phyloP scores from a whole-genome alignment of 2,797 vertebrate species.

The Oophaga sylvatica region DNA sequence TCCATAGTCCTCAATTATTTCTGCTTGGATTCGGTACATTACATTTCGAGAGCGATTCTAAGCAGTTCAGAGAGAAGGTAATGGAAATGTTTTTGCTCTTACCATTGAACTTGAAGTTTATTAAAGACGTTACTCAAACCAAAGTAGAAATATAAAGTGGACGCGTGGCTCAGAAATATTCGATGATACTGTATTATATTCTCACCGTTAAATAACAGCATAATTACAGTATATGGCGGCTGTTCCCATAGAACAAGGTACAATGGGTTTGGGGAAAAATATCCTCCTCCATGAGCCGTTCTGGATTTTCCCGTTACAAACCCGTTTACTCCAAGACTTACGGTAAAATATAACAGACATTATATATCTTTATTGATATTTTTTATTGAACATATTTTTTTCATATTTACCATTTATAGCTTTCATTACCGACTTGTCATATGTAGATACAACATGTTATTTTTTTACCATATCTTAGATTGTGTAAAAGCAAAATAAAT shows the following conservation, averaged over 20 bases:
- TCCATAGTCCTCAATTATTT: slow-evolving; percentile 9
- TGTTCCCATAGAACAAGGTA: not conserved
- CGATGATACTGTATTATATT: not conserved
- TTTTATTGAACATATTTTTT: no score
- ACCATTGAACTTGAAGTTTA: slow-evolving; percentile 4
- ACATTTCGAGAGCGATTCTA: slow-evolving; percentile 13
- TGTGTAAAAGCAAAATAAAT: no score
- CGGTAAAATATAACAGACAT: no score
- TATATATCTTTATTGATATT: no score
- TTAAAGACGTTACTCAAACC: not conserved
- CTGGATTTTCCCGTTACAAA: not conserved
- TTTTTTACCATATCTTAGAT: no score
- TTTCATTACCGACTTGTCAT: no score
- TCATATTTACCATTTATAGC: no score
- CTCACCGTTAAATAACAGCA: not conserved
- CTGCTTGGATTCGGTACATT: slow-evolving; percentile 16
- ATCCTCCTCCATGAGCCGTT: not conserved
- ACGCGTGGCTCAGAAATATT: not conserved
- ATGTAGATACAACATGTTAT: no score
- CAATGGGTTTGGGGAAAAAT: not conserved
- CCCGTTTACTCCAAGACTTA: no score
- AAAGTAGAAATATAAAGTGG: slow-evolving; percentile 5
- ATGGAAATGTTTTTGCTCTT: slow-evolving; percentile 6
- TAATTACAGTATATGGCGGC: not conserved
- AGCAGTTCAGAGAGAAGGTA: not conserved